phyloP scores from a whole-genome alignment of 2,888 invertebrate species.

The Machimus rusticus region DNA sequence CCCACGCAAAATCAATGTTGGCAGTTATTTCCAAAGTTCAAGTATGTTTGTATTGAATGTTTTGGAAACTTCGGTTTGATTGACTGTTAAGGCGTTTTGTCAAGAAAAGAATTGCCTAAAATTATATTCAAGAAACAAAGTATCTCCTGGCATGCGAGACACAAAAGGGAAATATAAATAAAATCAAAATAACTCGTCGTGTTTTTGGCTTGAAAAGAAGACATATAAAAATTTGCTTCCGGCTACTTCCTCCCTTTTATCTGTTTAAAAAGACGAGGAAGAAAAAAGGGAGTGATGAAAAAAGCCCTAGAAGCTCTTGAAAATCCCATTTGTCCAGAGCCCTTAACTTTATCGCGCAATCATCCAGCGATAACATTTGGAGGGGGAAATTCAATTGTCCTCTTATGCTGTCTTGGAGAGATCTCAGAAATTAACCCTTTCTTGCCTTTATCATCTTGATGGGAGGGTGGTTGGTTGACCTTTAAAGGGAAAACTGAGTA shows the following conservation, averaged over 20 bases:
- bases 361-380: background rate
- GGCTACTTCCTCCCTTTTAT: background rate
- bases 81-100: background rate
- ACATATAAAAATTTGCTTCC: background rate
- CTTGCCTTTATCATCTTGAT: constrained; percentile 11
- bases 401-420: constrained; percentile 4
- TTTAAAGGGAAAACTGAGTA: background rate
- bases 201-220: background rate
- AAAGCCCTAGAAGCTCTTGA: background rate
- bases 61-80: background rate
- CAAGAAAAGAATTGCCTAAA: background rate
- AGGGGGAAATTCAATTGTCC: constrained; percentile 24
- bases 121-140: background rate
- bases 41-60: background rate
- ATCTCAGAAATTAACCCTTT: constrained; percentile 23
- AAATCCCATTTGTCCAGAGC: constrained; percentile 1
- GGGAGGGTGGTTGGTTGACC: background rate
- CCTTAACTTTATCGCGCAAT: constrained; percentile 15
- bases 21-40: background rate
- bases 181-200: background rate
- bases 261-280: background rate
- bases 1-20: background rate
- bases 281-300: background rate
- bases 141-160: background rate
- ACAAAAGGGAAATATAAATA: background rate